Conservation (phyloP, 1,140 invertebrate genomes). For the Palaemon carinicauda region DNA sequence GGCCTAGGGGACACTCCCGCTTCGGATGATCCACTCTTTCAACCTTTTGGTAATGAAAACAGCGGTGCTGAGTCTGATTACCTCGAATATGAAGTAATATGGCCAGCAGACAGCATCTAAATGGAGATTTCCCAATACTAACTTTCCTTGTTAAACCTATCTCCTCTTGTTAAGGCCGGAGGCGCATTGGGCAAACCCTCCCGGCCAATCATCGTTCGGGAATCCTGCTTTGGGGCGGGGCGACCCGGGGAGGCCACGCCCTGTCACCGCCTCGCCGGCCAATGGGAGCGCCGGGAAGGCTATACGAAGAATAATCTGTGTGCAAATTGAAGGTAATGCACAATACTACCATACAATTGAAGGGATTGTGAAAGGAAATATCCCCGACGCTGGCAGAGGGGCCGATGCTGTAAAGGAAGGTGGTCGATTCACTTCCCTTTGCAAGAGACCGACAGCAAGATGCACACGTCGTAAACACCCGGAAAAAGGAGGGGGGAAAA, state of each 20-base stretch:
- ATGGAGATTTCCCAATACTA: conserved; percentile 60
- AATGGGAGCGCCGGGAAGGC: not conserved
- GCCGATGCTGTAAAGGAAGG: no score
- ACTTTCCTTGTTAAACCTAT: conserved; percentile 61
- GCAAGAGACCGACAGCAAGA: no score
- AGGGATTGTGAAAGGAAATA: not conserved
- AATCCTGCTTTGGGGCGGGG: not conserved
- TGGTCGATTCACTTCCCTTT: no score
- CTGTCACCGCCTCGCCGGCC: conserved; percentile 3
- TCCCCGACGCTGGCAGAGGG: not conserved
- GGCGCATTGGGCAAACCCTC: conserved; percentile 31
- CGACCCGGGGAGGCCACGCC: not conserved
- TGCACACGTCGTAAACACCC: no score
- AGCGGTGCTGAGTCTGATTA: conserved; percentile 50
- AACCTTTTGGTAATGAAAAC: conserved; percentile 55
- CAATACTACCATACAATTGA: conserved; percentile 47
- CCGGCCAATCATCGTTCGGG: conserved; percentile 24
- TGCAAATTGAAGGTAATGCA: conserved; percentile 50
- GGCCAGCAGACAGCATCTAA: conserved; percentile 59
- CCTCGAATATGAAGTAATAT: conserved; percentile 60
- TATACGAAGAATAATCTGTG: conserved; percentile 39
- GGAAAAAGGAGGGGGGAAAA: no score
- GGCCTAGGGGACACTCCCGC: not conserved
- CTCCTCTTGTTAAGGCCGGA: conserved; percentile 57
- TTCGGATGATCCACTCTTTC: conserved; percentile 20